These are phyloP conservation scores for Cotesia congregata DNA, from an alignment of 2,888 invertebrate genomes.

Conservation along the genomic window DNA sequence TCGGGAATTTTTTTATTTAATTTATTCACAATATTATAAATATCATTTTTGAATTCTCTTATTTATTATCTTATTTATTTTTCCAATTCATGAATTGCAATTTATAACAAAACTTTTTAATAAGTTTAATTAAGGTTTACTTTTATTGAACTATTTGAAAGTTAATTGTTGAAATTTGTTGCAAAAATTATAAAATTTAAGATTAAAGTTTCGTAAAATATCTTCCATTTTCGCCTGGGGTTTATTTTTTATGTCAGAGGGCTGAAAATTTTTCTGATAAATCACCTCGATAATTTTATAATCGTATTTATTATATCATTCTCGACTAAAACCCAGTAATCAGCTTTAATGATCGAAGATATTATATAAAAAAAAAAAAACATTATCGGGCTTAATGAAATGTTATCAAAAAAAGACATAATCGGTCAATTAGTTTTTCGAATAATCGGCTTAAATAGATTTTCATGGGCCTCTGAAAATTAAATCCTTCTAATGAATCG, in stretches of 20 bases:
- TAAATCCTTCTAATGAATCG: background rate
- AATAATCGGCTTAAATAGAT: background rate
- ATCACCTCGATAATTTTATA: constrained; percentile 49
- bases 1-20: constrained; percentile 7
- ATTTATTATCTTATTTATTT: background rate
- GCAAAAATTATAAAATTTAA: background rate
- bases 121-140: background rate
- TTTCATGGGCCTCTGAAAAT: background rate
- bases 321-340: constrained; percentile 3
- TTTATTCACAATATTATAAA: background rate
- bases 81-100: background rate
- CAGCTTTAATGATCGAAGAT: background rate
- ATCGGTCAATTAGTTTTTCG: background rate
- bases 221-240: background rate
- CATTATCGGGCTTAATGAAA: background rate
- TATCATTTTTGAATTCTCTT: background rate
- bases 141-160: background rate
- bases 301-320: constrained; percentile 44
- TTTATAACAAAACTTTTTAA: background rate
- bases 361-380: background rate
- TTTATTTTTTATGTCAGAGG: constrained; percentile 9
- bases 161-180: background rate
- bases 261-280: constrained; percentile 44
- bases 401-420: background rate
- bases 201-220: background rate